These are phyloP conservation scores for Periparus ater DNA, from an alignment of 2,797 vertebrate genomes.

Conservation along the genomic window DNA sequence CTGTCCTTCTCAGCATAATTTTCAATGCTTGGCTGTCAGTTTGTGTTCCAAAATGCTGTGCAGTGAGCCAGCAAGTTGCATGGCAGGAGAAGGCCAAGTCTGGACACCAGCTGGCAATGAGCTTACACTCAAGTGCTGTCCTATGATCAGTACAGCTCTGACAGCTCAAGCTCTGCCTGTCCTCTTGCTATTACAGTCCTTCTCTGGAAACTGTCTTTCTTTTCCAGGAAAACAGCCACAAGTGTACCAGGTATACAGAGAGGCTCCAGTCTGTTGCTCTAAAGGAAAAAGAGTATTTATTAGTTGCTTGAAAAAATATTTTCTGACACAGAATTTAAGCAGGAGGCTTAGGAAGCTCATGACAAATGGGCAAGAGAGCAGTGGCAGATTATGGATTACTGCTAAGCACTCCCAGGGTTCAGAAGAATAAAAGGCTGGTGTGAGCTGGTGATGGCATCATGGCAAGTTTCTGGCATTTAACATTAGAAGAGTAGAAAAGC, in stretches of 20 bases:
- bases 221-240: not conserved
- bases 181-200: not conserved
- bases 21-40: not conserved
- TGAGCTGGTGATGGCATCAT: not conserved
- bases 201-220: not conserved
- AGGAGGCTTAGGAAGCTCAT: not conserved
- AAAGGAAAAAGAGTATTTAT: not conserved
- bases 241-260: not conserved
- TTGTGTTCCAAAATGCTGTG: not conserved
- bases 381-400: not conserved
- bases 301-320: not conserved
- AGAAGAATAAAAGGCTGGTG: not conserved
- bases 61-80: not conserved
- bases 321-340: not conserved
- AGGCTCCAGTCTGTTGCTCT: not conserved
- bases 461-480: not conserved
- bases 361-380: not conserved
- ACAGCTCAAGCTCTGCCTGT: not conserved
- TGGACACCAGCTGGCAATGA: not conserved
- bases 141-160: not conserved
- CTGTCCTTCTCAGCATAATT: not conserved
- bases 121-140: not conserved
- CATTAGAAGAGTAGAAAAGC: not conserved
- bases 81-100: not conserved
- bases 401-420: not conserved